A percentile compares a stretch with the other conserved stretches of the same genome.
These are phyloP conservation scores for Balearica regulorum DNA, from an alignment of 2,797 vertebrate genomes.

Conservation along the genomic window DNA sequence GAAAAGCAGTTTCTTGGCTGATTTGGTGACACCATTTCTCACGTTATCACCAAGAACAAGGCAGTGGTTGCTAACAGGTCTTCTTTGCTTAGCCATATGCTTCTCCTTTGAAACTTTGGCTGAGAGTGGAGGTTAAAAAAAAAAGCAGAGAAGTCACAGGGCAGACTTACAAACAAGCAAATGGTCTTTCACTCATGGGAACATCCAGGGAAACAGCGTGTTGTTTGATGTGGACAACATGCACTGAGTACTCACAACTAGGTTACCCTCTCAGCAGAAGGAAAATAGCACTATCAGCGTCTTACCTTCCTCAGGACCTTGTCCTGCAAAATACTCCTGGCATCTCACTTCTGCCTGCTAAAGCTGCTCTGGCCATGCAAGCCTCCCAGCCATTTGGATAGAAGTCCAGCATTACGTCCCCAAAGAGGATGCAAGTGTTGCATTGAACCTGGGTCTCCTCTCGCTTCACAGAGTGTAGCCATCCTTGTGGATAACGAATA, in stretches of 20 bases:
- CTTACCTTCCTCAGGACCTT: background rate
- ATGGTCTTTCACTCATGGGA: background rate
- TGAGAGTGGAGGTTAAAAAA: background rate
- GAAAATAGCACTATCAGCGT: background rate
- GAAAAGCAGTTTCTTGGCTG: background rate
- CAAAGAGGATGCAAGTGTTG: background rate
- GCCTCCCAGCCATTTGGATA: background rate
- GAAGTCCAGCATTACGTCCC: background rate
- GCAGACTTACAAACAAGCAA: background rate
- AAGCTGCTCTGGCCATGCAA: background rate
- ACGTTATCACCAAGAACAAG: background rate
- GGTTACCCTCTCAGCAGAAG: background rate
- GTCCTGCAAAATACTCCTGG: background rate
- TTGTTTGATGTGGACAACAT: background rate
- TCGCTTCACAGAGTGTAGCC: background rate
- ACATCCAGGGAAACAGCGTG: background rate
- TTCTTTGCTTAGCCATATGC: background rate
- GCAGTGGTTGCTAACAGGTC: background rate
- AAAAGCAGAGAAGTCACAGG: background rate
- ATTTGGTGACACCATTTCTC: background rate
- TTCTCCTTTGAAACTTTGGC: background rate
- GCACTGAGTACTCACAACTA: background rate
- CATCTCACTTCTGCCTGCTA: background rate
- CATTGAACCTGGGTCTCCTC: background rate
- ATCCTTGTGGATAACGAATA: background rate